Evolutionary conservation across 2,113 vertebrate genomes (phyloP), one percentile per base, ranked within the genome.

Genomic region (Hemicordylus capensis): DNA sequence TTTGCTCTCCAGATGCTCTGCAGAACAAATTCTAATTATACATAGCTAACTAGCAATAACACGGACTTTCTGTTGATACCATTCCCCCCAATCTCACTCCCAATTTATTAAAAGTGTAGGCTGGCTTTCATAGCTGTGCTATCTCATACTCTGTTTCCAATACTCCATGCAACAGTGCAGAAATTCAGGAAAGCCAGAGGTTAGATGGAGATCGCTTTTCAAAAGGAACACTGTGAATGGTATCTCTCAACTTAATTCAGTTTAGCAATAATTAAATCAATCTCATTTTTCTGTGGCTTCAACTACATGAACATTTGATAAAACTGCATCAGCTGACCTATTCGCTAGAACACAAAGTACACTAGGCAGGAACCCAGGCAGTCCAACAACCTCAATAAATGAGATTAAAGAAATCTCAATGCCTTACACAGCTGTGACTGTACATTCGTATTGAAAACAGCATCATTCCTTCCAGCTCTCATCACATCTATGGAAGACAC

Each of bases 381-480:
- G 48, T 61, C 75, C 74, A 80, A 85, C 69, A 80, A 73, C 12
- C 37, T 63, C 78, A 89, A 64, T 78, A 83, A 91, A 79, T 9
- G 63, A 91, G 39, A 70, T 64, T 46, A 84, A 66, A 46, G 86
- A 81, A 86, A 24, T 37, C 56, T 84, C 83, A 31, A 37, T 66
- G 61, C 24, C 75, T 87, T 75, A 10, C 34, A 54, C 42, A 63
- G 59, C 64, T 61, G n/a, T 51, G 74, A 15, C 48, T 76, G 28
- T 1, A 20, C 34, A 51, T 20, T 37, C 44, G 17, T 46, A 81
- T n/a, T 75, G 88, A 66, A 56, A 59, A 54, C 51, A 46, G 42
- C 2, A 3, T 72, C 83, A 87, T 72, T 56, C 22, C 85, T 87
- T 82, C 69, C 46, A 80, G 7, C 31, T 20, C 22, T 84, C 14